phyloP scores from a whole-genome alignment of 2,888 invertebrate genomes.

The Formica aserva region DNA sequence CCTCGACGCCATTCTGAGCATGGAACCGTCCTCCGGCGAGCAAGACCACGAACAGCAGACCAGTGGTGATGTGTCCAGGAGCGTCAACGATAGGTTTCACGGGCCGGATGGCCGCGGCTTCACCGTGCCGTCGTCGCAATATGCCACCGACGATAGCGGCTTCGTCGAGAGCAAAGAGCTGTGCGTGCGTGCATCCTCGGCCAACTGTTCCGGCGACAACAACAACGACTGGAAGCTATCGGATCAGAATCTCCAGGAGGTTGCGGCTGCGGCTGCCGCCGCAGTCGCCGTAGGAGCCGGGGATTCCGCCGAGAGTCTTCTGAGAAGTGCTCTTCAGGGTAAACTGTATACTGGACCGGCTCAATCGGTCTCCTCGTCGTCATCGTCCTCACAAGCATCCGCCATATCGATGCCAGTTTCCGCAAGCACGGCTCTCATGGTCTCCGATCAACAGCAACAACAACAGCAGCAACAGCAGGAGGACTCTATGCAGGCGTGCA shows the following conservation, averaged over 20 bases:
- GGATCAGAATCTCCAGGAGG: slow-evolving; percentile 88
- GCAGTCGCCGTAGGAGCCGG: slow-evolving; percentile 73
- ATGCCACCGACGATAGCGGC: slow-evolving; percentile 92
- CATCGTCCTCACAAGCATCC: slow-evolving; percentile 82
- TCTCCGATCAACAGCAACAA: slow-evolving; percentile 76
- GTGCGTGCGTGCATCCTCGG: slow-evolving; percentile 72
- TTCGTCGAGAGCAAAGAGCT: slow-evolving; percentile 90
- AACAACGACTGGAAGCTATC: slow-evolving; percentile 94
- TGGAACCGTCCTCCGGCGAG: slow-evolving; percentile 87
- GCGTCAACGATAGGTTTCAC: slow-evolving; percentile 80
- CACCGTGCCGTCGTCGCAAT: slow-evolving; percentile 80
- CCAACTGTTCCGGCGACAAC: slow-evolving; percentile 86
- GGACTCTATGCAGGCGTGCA: slow-evolving; percentile 87
- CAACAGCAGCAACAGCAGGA: slow-evolving; percentile 86
- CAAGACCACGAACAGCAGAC: slow-evolving; percentile 88
- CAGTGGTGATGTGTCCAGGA: slow-evolving; percentile 87
- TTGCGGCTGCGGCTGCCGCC: slow-evolving; percentile 74
- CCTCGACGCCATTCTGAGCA: slow-evolving; percentile 93
- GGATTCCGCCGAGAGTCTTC: slow-evolving; percentile 90
- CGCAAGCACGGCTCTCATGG: slow-evolving; percentile 76
- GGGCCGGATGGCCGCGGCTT: slow-evolving; percentile 64
- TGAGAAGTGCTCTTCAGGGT: slow-evolving; percentile 94
- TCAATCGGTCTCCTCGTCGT: slow-evolving; percentile 77
- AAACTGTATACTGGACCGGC: slow-evolving; percentile 87
- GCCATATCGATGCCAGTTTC: slow-evolving; percentile 82